Evolutionary conservation across 2,888 invertebrate genomes (phyloP), one percentile per base, ranked within the genome.

Genomic region (Bimastos eiseni): DNA sequence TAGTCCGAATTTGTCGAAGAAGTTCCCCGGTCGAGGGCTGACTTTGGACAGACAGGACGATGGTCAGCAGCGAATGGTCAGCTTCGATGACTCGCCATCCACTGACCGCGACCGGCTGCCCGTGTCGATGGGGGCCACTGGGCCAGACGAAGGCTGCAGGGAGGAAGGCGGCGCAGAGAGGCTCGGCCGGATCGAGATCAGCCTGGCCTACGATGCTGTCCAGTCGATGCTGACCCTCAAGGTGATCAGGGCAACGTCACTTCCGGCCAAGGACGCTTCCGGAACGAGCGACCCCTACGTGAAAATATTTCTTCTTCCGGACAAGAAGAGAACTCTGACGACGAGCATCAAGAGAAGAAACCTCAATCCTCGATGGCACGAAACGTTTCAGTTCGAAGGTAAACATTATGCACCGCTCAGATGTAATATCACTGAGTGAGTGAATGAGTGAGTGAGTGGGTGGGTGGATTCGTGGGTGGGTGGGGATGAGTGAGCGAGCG

Each of bases 381-480:
- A 95, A 92, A 94, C 94, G 90, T 95, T 95, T 93, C 93, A 94
- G 44, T 95, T 95, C 93, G 95, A 95, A 95, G 98, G 96, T 92
- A 83, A 88, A n/a, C 70, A n/a, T 30, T 11, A n/a, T n/a, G 4
- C n/a, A 70, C 70, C 70, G 17, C n/a, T 70, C 13, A 70, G 70
- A 70, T 30, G 11, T 8, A n/a, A n/a, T 70, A n/a, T n/a, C 8
- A n/a, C 0, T 70, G 6, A 17, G n/a, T 70, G 30, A 11, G 30
- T 70, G 70, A 11, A 8, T n/a, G 49, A n/a, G 30, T 8, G 30
- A n/a, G 70, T n/a, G 70, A n/a, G 6, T 55, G 70, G n/a, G 70
- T 6, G 30, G n/a, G 70, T 5, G n/a, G 17, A n/a, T 30, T 1
- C 30, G 30, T 30, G 30, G n/a, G 70, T 70, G 70, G n/a, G 70